Conservation (phyloP, 2,797 vertebrate genomes). For the Meda fulgida region DNA sequence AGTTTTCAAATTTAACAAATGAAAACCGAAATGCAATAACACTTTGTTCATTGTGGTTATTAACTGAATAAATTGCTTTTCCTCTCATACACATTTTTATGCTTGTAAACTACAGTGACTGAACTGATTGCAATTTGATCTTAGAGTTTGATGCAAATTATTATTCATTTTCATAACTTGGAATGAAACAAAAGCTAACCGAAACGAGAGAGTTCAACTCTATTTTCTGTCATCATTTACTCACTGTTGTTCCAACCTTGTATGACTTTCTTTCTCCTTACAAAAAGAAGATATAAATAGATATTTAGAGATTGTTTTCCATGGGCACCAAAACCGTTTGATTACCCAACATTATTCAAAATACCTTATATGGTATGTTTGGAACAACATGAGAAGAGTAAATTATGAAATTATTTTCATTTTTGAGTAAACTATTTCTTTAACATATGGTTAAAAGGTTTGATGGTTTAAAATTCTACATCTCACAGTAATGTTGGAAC, state of each 20-base stretch:
- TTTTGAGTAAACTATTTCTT: neutral
- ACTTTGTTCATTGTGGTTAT: neutral
- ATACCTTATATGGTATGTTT: no score
- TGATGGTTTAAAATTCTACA: no score
- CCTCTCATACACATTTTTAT: neutral
- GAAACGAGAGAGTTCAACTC: no score
- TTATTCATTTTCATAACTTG: neutral
- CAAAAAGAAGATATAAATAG: neutral
- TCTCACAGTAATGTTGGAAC: no score
- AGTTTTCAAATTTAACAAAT: neutral
- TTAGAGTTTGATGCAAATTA: neutral
- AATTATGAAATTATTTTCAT: no score
- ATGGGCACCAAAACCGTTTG: neutral
- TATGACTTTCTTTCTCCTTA: neutral
- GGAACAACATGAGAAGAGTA: neutral
- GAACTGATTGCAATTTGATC: neutral
- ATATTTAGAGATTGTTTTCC: neutral
- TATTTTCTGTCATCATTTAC: neutral
- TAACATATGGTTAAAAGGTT: no score
- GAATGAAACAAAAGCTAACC: neutral
- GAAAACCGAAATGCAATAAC: neutral
- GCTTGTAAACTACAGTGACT: constrained; percentile 2
- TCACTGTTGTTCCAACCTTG: neutral
- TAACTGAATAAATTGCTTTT: neutral
- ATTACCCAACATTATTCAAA: no score